Percentiles rank a stretch among this genome's conserved stretches.
Evolutionary conservation across 2,797 vertebrate species (phyloP).

Genomic region (Sebastes miniatus): DNA sequence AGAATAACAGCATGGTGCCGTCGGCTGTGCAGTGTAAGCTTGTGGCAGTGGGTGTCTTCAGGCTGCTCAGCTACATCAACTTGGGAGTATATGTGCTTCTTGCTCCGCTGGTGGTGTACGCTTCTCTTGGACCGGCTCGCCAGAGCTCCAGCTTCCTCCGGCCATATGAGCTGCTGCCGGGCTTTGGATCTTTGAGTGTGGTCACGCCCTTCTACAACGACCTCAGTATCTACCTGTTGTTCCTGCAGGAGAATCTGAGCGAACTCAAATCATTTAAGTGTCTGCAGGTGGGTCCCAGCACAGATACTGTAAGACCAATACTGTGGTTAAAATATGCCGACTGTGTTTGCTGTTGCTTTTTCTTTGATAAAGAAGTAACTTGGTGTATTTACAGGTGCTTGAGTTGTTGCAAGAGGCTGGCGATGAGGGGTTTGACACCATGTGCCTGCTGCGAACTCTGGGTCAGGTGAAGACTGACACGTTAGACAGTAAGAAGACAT

Average conservation of each 20-base stretch:
- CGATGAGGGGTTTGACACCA: conserved; percentile 85
- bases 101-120: conserved; percentile 85
- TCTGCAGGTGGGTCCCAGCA: conserved; percentile 81
- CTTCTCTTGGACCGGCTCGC: conserved; percentile 84
- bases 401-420: conserved; percentile 87
- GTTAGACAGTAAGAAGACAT: conserved; percentile 81
- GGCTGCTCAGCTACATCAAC: conserved; percentile 93
- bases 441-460: conserved; percentile 88
- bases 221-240: conserved; percentile 93
- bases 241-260: conserved; percentile 93
- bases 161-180: conserved; percentile 91
- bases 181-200: conserved; percentile 86
- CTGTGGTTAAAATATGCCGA: background rate
- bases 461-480: conserved; percentile 90
- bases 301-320: background rate
- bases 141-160: conserved; percentile 86
- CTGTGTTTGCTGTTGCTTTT: background rate
- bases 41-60: conserved; percentile 92
- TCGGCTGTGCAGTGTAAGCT: conserved; percentile 91
- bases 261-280: conserved; percentile 95
- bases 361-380: background rate
- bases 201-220: conserved; percentile 88
- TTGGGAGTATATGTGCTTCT: conserved; percentile 87
- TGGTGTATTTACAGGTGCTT: conserved; percentile 80
- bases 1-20: conserved; percentile 85